Conservation (phyloP, 2,888 invertebrate genomes). For the Trissolcus japonicus region DNA sequence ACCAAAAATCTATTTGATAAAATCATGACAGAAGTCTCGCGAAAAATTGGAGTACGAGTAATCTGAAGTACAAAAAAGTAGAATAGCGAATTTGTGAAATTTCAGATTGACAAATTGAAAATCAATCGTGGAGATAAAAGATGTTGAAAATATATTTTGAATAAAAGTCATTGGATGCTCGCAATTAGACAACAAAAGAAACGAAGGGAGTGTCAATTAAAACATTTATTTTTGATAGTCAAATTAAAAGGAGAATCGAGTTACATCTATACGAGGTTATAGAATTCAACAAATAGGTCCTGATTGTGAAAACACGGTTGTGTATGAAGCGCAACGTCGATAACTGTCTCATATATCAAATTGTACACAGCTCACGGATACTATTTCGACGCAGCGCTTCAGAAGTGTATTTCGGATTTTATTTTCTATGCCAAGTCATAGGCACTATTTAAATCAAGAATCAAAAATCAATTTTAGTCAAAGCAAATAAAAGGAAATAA, state of each 20-base stretch:
- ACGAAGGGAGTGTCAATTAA: conserved; percentile 38
- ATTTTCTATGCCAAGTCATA: no score
- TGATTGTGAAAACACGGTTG: conserved; percentile 1
- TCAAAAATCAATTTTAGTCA: no score
- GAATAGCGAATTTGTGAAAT: neutral
- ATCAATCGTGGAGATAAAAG: neutral
- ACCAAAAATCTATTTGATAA: conserved; percentile 3
- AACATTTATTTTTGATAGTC: conserved; percentile 42
- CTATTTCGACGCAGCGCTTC: no score
- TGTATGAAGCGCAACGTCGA: neutral
- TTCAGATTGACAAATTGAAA: neutral
- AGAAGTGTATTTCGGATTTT: no score
- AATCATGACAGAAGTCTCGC: neutral
- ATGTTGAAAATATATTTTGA: conserved; percentile 24
- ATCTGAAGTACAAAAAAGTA: no score
- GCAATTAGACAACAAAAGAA: conserved; percentile 3
- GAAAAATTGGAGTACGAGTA: no score
- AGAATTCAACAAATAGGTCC: no score
- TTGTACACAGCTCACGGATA: no score
- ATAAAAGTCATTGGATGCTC: conserved; percentile 6
- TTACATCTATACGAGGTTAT: no score
- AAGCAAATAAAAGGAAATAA: no score
- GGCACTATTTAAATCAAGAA: no score
- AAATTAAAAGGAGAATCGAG: conserved; percentile 4
- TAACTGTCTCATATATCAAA: no score